A percentile compares a stretch with the other conserved stretches of the same genome.
Conservation (phyloP, 2,888 invertebrate species). For the Nomada flava region DNA sequence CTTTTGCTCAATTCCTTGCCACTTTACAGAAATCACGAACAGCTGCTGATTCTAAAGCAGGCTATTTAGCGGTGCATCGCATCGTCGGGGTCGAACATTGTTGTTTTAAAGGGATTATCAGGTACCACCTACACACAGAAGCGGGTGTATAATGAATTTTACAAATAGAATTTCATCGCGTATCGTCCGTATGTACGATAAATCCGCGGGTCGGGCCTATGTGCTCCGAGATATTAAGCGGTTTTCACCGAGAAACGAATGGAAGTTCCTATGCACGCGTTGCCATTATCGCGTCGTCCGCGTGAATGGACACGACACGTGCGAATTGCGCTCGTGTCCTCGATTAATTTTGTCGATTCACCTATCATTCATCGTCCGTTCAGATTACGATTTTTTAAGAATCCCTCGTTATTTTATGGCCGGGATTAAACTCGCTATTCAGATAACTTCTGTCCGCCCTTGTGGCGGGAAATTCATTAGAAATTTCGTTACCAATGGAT, state of each 20-base stretch:
- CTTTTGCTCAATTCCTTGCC: not conserved
- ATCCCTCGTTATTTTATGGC: constrained; percentile 11
- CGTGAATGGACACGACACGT: constrained; percentile 48
- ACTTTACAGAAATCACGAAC: constrained; percentile 11
- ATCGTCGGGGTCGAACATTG: constrained; percentile 7
- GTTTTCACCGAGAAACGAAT: constrained; percentile 53
- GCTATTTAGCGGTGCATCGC: constrained; percentile 24
- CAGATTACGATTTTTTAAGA: constrained; percentile 53
- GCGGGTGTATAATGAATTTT: constrained; percentile 40
- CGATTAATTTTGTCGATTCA: constrained; percentile 54
- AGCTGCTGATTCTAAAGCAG: constrained; percentile 24
- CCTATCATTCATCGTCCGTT: constrained; percentile 51
- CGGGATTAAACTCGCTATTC: not conserved
- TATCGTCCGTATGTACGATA: constrained; percentile 31
- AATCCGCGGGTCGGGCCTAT: constrained; percentile 41
- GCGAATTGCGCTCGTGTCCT: constrained; percentile 40
- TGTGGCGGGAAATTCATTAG: not conserved
- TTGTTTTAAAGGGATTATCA: constrained; percentile 46
- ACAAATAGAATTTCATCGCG: constrained; percentile 58
- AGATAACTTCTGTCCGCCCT: not conserved
- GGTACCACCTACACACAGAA: constrained; percentile 5
- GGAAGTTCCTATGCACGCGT: constrained; percentile 35
- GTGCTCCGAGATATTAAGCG: constrained; percentile 53
- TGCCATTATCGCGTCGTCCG: constrained; percentile 48
- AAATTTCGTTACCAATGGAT: not conserved